Evolutionary conservation across 2,888 invertebrate genomes (phyloP).

Genomic region (Scotopteryx bipunctaria): DNA sequence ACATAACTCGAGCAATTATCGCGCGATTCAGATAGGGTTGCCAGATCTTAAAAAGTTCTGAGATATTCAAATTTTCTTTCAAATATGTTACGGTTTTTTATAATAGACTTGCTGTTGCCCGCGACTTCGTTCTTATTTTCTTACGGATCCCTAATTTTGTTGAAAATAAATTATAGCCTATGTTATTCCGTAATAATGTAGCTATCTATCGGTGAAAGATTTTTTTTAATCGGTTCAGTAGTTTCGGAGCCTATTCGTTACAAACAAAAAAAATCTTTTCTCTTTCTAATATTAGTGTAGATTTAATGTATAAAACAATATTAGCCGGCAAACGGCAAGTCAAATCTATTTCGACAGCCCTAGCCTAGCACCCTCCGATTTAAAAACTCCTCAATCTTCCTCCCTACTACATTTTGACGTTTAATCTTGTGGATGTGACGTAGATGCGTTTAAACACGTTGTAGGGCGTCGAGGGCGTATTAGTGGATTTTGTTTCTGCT

Average conservation of each 20-base stretch:
- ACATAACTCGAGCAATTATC: conserved; percentile 50
- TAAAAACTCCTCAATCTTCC: conserved; percentile 61
- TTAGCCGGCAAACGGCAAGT: neutral
- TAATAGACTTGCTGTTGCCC: no score
- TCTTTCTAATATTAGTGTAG: no score
- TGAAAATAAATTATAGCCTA: no score
- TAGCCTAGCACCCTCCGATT: conserved; percentile 49
- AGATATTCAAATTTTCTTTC: neutral
- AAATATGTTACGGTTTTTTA: neutral
- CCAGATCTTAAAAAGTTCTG: neutral
- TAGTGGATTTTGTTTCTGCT: conserved; percentile 52
- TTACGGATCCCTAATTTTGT: no score
- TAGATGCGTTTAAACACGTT: conserved; percentile 45
- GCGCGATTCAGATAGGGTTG: conserved; percentile 37
- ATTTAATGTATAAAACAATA: no score
- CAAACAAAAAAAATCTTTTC: no score
- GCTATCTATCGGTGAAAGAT: no score
- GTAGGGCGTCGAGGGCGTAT: conserved; percentile 42
- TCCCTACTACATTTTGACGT: conserved; percentile 54
- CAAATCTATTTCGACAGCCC: conserved; percentile 6
- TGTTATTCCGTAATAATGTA: no score
- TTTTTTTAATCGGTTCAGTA: no score
- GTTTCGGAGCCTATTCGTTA: no score
- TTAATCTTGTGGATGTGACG: conserved; percentile 70
- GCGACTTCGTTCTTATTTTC: no score